Base-by-base conservation (phyloP, 2,888 invertebrate genomes). In the Sylvicola cinctus region DNA sequence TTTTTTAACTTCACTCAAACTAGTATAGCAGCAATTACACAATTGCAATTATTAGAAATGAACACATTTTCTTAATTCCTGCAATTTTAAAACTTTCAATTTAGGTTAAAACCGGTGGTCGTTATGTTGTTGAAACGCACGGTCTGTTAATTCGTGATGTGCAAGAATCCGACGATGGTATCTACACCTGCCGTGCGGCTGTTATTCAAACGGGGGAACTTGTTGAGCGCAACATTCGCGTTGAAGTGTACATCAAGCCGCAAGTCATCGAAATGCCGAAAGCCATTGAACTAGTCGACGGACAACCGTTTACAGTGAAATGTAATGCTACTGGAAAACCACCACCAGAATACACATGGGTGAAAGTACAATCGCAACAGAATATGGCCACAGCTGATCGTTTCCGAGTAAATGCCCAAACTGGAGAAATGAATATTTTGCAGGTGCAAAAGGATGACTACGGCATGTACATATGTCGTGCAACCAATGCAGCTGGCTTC, bases 281-380 rank as follows among this genome's bases (percentile, higher is more conserved):
- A 3, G 59, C 63, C 14, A 55, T 72, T 6, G 73, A 78, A 46
- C 76, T 83, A 3, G 66, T 79, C 27, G 88, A 90, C 58, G 84
- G 81, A 0, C 78, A 81, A 52, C 65, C 72, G 20, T 76, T 77
- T 25, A 66, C 71, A 2, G 70, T 83, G 26, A 64, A 66, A 35
- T 90, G 90, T 52, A 68, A 68, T 43, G 87, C 84, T 1, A 68
- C 62, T 28, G 88, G 87, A 13, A 87, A 85, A 51, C 90, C 90
- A 2, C 70, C 72, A 12, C 88, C 90, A 30, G 69, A 66, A 36
- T 83, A 77, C 49, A 70, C 70, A 20, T 90, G 90, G 90, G 75
- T 85, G 37, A 78, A 80, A 46, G 66, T 71, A 38, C 61, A 69
- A 34, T 73, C 70, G 2, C 70, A 77, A 34, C 66, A 71, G 62